Percentiles rank a stretch among this genome's conserved stretches.
phyloP scores from a whole-genome alignment of 2,888 invertebrate genomes.

The Smittia aterrima region DNA sequence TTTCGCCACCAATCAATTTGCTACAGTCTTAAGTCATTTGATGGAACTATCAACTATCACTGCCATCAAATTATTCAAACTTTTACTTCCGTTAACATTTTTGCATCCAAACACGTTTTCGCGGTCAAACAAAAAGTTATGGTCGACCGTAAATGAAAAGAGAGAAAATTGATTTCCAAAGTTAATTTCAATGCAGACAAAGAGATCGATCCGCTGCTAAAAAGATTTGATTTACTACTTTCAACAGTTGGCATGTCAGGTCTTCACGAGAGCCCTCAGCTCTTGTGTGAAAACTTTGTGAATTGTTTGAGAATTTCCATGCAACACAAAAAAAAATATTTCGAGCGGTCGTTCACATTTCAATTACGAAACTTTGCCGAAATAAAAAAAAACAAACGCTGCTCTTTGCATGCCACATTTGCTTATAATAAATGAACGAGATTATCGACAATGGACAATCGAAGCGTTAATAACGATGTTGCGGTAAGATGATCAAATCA shows the following conservation, averaged over 20 bases:
- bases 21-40: constrained; percentile 3
- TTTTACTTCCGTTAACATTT: constrained; percentile 27
- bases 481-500: too few relatives aligned
- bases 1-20: constrained; percentile 7
- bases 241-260: not conserved
- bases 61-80: not conserved
- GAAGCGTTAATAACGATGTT: too few relatives aligned
- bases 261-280: not conserved
- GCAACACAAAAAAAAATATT: not conserved
- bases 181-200: not conserved
- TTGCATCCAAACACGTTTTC: not conserved
- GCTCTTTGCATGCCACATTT: too few relatives aligned
- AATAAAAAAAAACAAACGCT: too few relatives aligned
- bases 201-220: not conserved
- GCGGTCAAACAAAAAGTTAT: not conserved
- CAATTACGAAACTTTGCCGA: too few relatives aligned
- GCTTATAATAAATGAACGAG: too few relatives aligned
- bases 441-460: too few relatives aligned
- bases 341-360: not conserved
- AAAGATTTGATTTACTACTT: not conserved
- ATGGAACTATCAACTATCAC: not conserved
- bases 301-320: not conserved
- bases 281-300: not conserved
- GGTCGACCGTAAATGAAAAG: not conserved
- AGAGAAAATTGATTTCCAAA: not conserved